Evolutionary conservation across 30 jellyfish, hydroid and myxozoan species (phyloP).

Genomic region (Hydractinia echinata): DNA sequence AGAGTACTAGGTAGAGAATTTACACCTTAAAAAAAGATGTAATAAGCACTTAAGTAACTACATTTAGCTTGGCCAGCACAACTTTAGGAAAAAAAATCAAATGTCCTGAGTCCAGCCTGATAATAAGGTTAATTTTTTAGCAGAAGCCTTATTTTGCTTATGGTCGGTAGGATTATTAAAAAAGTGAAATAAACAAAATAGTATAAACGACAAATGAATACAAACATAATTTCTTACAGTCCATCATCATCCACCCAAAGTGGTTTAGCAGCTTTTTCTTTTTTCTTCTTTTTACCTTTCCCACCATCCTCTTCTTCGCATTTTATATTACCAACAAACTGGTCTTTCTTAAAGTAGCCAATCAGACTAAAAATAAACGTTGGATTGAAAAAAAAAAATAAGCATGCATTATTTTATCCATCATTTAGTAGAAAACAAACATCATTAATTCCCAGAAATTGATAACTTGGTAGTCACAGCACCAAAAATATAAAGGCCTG

Average conservation of each 20-base stretch:
- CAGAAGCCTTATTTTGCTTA: too few species aligned
- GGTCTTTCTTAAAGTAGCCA: slow-evolving; percentile 1
- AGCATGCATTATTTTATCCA: background rate
- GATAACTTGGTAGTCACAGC: background rate
- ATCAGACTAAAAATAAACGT: background rate
- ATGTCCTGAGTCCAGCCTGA: too few species aligned
- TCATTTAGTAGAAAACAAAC: background rate
- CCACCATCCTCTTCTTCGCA: background rate
- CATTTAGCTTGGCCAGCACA: too few species aligned
- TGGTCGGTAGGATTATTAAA: too few species aligned
- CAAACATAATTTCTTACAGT: background rate
- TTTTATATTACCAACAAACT: background rate
- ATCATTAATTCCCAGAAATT: background rate
- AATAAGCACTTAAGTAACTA: too few species aligned
- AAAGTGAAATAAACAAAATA: too few species aligned
- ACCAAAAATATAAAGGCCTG: background rate
- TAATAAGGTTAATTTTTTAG: too few species aligned
- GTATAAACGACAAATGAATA: background rate
- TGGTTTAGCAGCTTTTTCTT: slow-evolving; percentile 3
- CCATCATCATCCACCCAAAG: background rate
- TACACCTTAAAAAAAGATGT: too few species aligned
- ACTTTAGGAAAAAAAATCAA: too few species aligned
- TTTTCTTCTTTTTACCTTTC: background rate
- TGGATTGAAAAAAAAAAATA: background rate
- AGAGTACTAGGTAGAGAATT: too few species aligned